Conservation (phyloP, 2,113 vertebrate genomes). For the Burhinus bistriatus region DNA sequence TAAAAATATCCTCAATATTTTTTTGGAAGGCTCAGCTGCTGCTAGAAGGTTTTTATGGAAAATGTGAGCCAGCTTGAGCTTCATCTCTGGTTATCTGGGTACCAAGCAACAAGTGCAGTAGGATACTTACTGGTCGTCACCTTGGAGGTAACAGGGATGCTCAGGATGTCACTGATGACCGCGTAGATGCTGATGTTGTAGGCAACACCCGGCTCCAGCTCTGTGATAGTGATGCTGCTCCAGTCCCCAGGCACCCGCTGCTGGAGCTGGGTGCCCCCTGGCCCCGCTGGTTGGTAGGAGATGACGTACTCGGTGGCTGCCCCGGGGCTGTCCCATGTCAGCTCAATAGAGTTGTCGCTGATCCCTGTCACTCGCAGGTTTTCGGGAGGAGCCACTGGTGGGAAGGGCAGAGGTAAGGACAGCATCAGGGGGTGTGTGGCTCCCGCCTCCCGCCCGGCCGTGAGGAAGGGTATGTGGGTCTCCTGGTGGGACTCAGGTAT, state of each 20-base stretch:
- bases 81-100: not conserved
- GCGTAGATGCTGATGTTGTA: constrained; percentile 93
- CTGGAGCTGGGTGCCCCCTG: constrained; percentile 85
- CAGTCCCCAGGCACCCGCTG: constrained; percentile 87
- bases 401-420: constrained; percentile 55
- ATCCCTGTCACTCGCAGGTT: constrained; percentile 84
- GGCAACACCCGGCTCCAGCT: constrained; percentile 88
- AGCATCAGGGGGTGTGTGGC: not conserved
- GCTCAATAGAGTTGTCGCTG: constrained; percentile 84
- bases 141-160: constrained; percentile 81
- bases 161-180: constrained; percentile 87
- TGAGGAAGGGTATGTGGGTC: not conserved
- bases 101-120: not conserved
- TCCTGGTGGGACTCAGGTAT: not conserved
- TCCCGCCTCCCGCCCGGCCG: not conserved
- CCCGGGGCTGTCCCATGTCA: constrained; percentile 88
- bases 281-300: constrained; percentile 84
- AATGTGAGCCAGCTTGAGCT: not conserved
- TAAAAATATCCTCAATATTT: not conserved
- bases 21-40: not conserved
- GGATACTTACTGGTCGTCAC: constrained; percentile 90
- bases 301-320: constrained; percentile 88
- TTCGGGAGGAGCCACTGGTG: constrained; percentile 86
- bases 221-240: constrained; percentile 81
- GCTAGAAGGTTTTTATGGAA: not conserved